These are phyloP conservation scores for Carollia perspicillata DNA, from an alignment of 2,113 vertebrate species.

Conservation along the genomic window DNA sequence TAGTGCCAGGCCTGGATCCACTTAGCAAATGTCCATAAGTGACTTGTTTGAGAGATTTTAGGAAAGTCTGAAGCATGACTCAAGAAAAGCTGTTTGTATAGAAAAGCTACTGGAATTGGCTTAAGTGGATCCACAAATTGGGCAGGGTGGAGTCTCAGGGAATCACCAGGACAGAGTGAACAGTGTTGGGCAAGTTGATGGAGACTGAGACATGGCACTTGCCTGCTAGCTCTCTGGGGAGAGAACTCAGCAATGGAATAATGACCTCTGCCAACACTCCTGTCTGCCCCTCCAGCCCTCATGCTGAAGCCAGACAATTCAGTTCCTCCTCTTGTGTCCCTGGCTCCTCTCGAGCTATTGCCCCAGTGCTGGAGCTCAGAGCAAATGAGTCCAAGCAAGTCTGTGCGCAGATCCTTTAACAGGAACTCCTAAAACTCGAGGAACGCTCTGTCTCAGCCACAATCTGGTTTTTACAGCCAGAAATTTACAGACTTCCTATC, in stretches of 20 bases:
- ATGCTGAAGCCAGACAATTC: background rate
- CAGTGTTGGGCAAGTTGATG: background rate
- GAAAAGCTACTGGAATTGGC: background rate
- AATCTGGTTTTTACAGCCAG: background rate
- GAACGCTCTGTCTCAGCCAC: background rate
- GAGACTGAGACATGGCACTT: background rate
- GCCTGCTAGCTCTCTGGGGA: background rate
- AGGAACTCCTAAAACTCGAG: background rate
- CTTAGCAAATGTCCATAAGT: background rate
- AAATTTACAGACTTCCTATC: background rate
- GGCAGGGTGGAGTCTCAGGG: background rate
- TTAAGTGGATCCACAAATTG: background rate
- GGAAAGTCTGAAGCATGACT: background rate
- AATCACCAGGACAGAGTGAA: background rate
- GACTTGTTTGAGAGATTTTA: background rate
- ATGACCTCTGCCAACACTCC: background rate
- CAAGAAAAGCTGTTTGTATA: background rate
- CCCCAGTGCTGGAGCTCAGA: background rate
- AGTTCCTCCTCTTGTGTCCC: background rate
- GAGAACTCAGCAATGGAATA: background rate
- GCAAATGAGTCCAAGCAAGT: background rate
- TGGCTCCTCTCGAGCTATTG: background rate
- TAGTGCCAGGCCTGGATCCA: too few species aligned
- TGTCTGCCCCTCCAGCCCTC: background rate
- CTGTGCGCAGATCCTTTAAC: background rate